phyloP scores from a whole-genome alignment of 1,140 invertebrate genomes.

The Lasioglossum albipes region DNA sequence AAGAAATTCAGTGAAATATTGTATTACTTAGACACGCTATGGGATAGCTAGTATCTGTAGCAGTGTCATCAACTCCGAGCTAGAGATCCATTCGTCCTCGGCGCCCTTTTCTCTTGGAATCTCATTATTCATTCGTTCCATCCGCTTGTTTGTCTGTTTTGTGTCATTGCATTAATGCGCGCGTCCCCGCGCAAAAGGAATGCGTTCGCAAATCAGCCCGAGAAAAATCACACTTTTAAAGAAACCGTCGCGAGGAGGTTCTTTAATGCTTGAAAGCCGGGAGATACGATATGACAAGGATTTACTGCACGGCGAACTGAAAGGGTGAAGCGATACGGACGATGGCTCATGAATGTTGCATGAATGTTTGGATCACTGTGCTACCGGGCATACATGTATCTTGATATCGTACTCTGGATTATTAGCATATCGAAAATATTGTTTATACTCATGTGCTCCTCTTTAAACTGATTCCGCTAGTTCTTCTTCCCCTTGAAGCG shows the following conservation, averaged over 20 bases:
- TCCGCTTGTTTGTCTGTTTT: background rate
- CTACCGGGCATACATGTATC: slow-evolving; percentile 61
- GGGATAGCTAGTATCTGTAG: background rate
- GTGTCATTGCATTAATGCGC: background rate
- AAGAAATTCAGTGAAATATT: background rate
- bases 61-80: background rate
- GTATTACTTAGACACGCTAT: background rate
- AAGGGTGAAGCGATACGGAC: slow-evolving; percentile 54
- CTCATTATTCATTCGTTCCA: background rate
- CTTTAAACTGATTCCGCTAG: slow-evolving; percentile 20
- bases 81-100: background rate
- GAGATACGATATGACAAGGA: slow-evolving; percentile 63
- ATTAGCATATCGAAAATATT: slow-evolving; percentile 69
- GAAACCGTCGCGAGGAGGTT: slow-evolving; percentile 2
- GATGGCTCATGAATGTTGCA: slow-evolving; percentile 71
- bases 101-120: background rate
- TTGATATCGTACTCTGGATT: slow-evolving; percentile 50
- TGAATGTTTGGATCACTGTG: slow-evolving; percentile 64
- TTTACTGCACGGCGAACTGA: slow-evolving; percentile 60
- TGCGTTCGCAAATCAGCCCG: slow-evolving; percentile 1
- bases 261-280: slow-evolving; percentile 25
- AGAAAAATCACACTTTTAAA: slow-evolving; percentile 31
- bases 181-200: background rate
- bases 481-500: background rate
- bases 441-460: slow-evolving; percentile 38